Evolutionary conservation across 2,797 vertebrate species (phyloP).

Genomic region (Ciconia nigra): DNA sequence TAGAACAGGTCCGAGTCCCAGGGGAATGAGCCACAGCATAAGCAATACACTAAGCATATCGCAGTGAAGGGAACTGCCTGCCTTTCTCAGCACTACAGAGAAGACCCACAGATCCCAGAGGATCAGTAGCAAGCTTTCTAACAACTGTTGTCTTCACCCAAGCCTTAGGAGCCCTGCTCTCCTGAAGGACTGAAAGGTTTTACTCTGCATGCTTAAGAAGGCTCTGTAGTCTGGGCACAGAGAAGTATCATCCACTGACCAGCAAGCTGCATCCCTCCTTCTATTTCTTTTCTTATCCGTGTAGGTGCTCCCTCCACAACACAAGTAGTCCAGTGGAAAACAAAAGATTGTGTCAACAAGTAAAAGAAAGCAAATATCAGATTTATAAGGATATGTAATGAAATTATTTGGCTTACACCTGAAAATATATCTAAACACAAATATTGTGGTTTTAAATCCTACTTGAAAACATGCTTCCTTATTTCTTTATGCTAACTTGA

Average conservation of each 20-base stretch:
- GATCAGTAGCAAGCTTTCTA: background rate
- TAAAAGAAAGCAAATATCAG: background rate
- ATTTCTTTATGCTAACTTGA: conserved; percentile 14
- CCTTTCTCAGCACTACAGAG: background rate
- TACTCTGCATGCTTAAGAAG: background rate
- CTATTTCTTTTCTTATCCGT: background rate
- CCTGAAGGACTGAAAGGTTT: background rate
- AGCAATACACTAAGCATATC: background rate
- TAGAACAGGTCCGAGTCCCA: background rate
- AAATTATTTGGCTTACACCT: background rate
- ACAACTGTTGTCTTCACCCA: background rate
- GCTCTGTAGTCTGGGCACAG: background rate
- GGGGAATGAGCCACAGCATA: background rate
- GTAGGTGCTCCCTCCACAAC: background rate
- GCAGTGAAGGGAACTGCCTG: background rate
- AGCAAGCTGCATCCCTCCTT: background rate
- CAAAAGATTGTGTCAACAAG: background rate
- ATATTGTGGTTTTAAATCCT: background rate
- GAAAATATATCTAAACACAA: background rate
- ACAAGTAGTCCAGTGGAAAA: background rate
- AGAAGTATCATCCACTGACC: background rate
- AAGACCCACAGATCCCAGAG: background rate
- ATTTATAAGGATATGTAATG: background rate
- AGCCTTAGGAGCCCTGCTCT: background rate
- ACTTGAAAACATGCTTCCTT: background rate